Conservation (phyloP, 2,797 vertebrate genomes). For the Tympanoctomys barrerae region DNA sequence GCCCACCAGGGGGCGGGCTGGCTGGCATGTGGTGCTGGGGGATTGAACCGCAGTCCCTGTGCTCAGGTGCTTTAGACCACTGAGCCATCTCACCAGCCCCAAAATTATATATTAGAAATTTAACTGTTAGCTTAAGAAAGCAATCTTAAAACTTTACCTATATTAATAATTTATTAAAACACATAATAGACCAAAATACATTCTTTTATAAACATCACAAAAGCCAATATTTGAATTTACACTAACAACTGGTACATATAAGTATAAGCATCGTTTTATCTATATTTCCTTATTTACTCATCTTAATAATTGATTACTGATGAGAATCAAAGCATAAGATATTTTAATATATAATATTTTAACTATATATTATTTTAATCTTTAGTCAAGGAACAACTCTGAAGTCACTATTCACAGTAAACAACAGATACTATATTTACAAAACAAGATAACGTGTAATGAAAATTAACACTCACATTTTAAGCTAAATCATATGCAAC, state of each 20-base stretch:
- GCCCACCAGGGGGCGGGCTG: too few relatives aligned
- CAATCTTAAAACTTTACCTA: background rate
- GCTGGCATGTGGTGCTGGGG: too few relatives aligned
- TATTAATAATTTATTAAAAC: background rate
- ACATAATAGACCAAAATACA: background rate
- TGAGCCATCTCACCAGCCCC: too few relatives aligned
- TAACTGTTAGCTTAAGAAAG: background rate
- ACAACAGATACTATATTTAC: background rate
- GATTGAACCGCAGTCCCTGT: too few relatives aligned
- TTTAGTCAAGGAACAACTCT: background rate
- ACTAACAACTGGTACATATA: background rate
- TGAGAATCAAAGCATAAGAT: background rate
- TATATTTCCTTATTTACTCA: background rate
- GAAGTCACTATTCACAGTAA: background rate
- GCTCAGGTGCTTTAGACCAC: too few relatives aligned
- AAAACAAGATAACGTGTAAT: background rate
- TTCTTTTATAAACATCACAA: background rate
- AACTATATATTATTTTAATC: background rate
- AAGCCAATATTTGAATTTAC: background rate
- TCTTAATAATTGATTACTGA: background rate
- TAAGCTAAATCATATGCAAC: background rate
- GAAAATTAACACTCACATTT: background rate
- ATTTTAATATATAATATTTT: background rate
- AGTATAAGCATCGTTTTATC: background rate
- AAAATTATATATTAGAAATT: background rate